Conservation (phyloP, 2,888 invertebrate genomes). For the Schizaphis graminum region DNA sequence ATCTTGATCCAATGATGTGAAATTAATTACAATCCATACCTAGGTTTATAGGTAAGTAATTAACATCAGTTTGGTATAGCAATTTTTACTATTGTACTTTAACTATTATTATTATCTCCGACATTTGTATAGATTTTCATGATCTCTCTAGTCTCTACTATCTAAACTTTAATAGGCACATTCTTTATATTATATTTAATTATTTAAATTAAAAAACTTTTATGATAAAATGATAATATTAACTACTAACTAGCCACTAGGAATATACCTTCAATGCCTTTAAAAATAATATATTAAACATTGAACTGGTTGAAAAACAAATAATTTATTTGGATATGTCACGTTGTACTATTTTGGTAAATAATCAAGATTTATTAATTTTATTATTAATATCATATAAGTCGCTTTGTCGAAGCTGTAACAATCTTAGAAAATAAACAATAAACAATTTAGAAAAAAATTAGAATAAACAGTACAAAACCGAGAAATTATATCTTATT, state of each 20-base stretch:
- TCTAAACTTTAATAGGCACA: background rate
- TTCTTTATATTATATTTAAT: background rate
- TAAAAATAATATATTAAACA: background rate
- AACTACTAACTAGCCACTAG: too few species aligned
- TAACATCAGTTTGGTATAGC: background rate
- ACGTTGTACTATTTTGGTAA: background rate
- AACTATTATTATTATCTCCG: background rate
- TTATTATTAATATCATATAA: background rate
- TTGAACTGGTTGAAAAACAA: background rate
- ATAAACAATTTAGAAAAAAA: background rate
- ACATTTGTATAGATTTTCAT: background rate
- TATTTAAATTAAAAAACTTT: background rate
- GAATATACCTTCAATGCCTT: background rate
- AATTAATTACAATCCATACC: too few species aligned
- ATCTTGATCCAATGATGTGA: background rate
- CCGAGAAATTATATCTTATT: background rate
- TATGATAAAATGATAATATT: too few species aligned
- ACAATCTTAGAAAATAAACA: background rate
- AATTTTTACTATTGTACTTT: background rate
- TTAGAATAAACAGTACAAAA: background rate
- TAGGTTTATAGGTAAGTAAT: background rate
- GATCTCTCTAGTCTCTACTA: too few species aligned
- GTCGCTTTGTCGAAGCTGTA: background rate
- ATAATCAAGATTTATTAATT: background rate
- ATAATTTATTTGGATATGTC: background rate